Evolutionary conservation across 2,888 invertebrate species (phyloP), one percentile per base, ranked within the genome.

Genomic region (Emmelina monodactyla): DNA sequence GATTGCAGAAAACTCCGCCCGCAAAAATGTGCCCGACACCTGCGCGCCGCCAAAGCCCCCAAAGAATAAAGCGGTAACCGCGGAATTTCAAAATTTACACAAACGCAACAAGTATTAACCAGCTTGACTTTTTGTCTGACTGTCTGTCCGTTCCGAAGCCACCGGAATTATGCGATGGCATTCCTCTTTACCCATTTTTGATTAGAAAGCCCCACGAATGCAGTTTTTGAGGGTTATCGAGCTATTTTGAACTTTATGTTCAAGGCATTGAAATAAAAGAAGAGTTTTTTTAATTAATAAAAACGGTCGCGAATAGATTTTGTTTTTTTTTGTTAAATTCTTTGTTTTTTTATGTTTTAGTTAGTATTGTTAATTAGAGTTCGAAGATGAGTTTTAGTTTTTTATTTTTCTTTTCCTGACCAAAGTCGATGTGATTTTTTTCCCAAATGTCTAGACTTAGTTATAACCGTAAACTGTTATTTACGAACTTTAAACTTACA

Each of bases 41-140:
- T 44, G 46, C 33, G 37, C 32, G 43, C 46, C 49, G 50, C 46
- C 49, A 46, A 37, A 43, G 47, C 51, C 43, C n/a, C 46, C 34
- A 51, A 53, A 53, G 50, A 37, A 50, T 47, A 51, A 43, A 52
- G 45, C 47, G 43, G 45, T 46, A 42, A 40, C 46, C 38, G 39
- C 45, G 58, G 71, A 68, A 69, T 68, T 50, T 55, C 46, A 63
- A 75, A 72, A 73, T 76, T 71, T 73, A 75, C 72, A 72, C 73
- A 73, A 69, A 55, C 64, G 54, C 56, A 55, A 53, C 51, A 55
- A 55, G 65, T 73, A 76, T 76, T 62, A 68, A 67, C 58, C 55
- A 58, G 68, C 67, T 55, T 61, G 40, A 57, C 58, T 75, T 75
- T 75, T 75, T 75, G 67, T 62, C 47, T 31, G 55, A 54, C 53